These are phyloP conservation scores for Gila orcuttii DNA, from an alignment of 2,113 vertebrate species.

Conservation along the genomic window DNA sequence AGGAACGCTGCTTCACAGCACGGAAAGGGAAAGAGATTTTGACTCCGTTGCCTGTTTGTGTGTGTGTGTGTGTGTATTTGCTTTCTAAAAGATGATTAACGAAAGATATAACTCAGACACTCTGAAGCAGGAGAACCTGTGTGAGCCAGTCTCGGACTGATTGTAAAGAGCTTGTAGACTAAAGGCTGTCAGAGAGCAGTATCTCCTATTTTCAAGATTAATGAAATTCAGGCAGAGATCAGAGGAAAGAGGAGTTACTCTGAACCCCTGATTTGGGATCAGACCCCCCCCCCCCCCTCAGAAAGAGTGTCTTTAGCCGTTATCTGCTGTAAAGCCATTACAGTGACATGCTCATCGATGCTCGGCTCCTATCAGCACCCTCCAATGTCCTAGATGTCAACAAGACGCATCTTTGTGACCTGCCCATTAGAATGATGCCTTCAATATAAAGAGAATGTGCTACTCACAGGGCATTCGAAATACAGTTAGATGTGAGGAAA, in stretches of 20 bases:
- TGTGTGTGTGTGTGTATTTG: constrained; percentile 44
- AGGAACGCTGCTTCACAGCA: constrained; percentile 57
- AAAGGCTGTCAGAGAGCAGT: constrained; percentile 55
- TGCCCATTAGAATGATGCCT: constrained; percentile 55
- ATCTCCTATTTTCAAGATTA: constrained; percentile 59
- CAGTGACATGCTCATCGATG: constrained; percentile 46
- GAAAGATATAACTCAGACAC: constrained; percentile 55
- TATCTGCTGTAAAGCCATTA: constrained; percentile 45
- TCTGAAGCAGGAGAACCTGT: constrained; percentile 51
- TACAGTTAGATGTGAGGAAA: constrained; percentile 49
- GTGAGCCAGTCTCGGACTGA: constrained; percentile 47
- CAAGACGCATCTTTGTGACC: constrained; percentile 55
- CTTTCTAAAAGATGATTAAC: constrained; percentile 63
- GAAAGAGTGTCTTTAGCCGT: constrained; percentile 41
- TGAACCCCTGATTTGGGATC: constrained; percentile 35
- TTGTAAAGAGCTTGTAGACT: constrained; percentile 54
- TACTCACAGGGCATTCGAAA: constrained; percentile 47
- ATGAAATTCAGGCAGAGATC: constrained; percentile 52
- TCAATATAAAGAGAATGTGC: constrained; percentile 34
- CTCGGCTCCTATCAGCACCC: constrained; percentile 51
- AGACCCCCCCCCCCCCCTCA: neutral
- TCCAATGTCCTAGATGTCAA: constrained; percentile 57
- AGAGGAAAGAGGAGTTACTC: constrained; percentile 39
- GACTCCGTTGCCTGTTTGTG: constrained; percentile 39
- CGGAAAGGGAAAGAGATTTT: constrained; percentile 38